phyloP scores from a whole-genome alignment of 2,888 invertebrate genomes.

The Esperia sulphurella region DNA sequence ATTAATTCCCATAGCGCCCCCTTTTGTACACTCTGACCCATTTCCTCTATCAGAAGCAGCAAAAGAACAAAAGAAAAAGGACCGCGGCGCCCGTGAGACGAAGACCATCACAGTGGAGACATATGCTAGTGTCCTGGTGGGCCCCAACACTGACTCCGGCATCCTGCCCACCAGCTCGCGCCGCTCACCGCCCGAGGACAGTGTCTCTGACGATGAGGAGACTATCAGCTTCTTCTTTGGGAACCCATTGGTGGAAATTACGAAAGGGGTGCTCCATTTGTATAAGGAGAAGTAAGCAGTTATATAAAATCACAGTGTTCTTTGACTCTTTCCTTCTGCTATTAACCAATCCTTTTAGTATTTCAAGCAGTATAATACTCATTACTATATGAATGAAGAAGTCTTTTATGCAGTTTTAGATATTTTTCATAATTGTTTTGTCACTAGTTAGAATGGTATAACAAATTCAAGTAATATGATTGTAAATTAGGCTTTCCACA shows the following conservation, averaged over 20 bases:
- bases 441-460: too few species aligned
- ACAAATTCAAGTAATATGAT: too few species aligned
- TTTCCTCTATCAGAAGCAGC: conserved; percentile 57
- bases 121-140: conserved; percentile 82
- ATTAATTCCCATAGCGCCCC: too few species aligned
- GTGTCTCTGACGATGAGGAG: conserved; percentile 55
- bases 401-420: too few species aligned
- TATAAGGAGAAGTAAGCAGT: conserved; percentile 95
- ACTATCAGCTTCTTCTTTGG: conserved; percentile 93
- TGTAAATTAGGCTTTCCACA: too few species aligned
- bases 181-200: conserved; percentile 64
- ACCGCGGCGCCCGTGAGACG: conserved; percentile 83
- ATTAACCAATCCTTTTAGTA: too few species aligned
- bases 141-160: conserved; percentile 70
- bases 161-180: conserved; percentile 82
- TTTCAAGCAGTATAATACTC: too few species aligned
- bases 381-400: too few species aligned
- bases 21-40: too few species aligned
- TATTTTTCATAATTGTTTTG: too few species aligned
- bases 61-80: conserved; percentile 72
- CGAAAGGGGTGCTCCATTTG: conserved; percentile 97
- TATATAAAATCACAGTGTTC: not conserved
- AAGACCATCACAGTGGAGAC: conserved; percentile 89
- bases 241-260: conserved; percentile 97
- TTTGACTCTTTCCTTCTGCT: not conserved